Percentiles rank a stretch among this genome's conserved stretches.
Conservation (phyloP, 2,888 invertebrate species). For the Mystacides longicornis region DNA sequence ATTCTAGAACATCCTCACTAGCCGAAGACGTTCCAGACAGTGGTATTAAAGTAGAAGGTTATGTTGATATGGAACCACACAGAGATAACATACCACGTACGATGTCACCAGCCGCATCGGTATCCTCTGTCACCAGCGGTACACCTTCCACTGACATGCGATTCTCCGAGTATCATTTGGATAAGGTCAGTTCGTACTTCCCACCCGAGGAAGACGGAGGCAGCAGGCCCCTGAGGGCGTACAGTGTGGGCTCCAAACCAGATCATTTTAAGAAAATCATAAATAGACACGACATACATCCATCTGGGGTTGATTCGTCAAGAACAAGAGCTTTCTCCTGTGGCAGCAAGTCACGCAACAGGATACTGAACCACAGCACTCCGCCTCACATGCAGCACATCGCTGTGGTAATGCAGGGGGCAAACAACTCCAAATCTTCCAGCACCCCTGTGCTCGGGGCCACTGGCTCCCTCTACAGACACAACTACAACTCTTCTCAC, state of each 20-base stretch:
- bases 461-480: constrained; percentile 36
- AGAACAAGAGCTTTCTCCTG: constrained; percentile 72
- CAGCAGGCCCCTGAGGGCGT: constrained; percentile 64
- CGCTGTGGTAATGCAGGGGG: constrained; percentile 22
- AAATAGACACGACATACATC: constrained; percentile 33
- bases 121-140: constrained; percentile 68
- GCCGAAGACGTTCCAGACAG: constrained; percentile 40
- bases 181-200: constrained; percentile 72
- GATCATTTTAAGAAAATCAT: constrained; percentile 53
- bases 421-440: constrained; percentile 48
- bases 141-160: constrained; percentile 75
- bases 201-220: constrained; percentile 55
- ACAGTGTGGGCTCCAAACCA: constrained; percentile 79
- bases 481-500: constrained; percentile 38
- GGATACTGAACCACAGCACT: constrained; percentile 30
- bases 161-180: constrained; percentile 71
- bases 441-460: constrained; percentile 61
- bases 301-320: constrained; percentile 40
- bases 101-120: constrained; percentile 58
- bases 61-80: constrained; percentile 55
- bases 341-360: constrained; percentile 56
- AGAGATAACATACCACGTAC: constrained; percentile 30
- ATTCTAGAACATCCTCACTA: constrained; percentile 57
- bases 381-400: constrained; percentile 26
- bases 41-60: constrained; percentile 34